phyloP scores from a whole-genome alignment of 2,888 invertebrate genomes.

The Drosophila rellima region DNA sequence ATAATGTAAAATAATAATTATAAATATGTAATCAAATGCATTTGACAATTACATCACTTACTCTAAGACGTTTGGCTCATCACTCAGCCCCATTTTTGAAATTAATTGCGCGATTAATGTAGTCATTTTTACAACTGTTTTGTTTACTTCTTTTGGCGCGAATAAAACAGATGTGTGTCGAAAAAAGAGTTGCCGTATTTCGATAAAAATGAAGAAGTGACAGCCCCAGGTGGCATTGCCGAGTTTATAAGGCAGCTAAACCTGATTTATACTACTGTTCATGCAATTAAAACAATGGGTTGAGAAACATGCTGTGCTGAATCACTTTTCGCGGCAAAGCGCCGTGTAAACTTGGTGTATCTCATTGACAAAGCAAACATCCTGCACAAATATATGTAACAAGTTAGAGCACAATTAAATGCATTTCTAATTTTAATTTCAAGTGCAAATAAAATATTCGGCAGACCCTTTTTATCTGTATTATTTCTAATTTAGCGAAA shows the following conservation, averaged over 20 bases:
- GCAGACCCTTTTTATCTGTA: conserved; percentile 24
- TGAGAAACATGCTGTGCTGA: too few relatives aligned
- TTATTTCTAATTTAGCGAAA: conserved; percentile 35
- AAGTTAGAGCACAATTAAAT: neutral
- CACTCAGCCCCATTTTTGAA: conserved; percentile 80
- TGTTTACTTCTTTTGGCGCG: conserved; percentile 54
- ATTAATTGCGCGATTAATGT: conserved; percentile 81
- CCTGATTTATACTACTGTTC: neutral
- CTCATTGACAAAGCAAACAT: too few relatives aligned
- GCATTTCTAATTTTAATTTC: neutral
- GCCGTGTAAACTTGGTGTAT: too few relatives aligned
- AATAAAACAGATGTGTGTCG: conserved; percentile 20
- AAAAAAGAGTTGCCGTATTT: conserved; percentile 31
- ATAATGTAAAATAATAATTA: neutral
- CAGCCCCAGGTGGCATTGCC: neutral
- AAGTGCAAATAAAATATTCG: conserved; percentile 4
- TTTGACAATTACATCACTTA: conserved; percentile 46
- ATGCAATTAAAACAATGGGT: too few relatives aligned
- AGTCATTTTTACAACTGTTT: conserved; percentile 61
- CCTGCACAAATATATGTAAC: too few relatives aligned
- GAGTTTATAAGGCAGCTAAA: neutral
- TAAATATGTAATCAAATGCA: neutral
- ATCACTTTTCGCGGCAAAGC: too few relatives aligned
- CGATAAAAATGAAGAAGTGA: neutral
- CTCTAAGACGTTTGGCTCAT: conserved; percentile 79